Base-by-base conservation (phyloP, 2,888 invertebrate species). In the Alentia gelatinosa region DNA sequence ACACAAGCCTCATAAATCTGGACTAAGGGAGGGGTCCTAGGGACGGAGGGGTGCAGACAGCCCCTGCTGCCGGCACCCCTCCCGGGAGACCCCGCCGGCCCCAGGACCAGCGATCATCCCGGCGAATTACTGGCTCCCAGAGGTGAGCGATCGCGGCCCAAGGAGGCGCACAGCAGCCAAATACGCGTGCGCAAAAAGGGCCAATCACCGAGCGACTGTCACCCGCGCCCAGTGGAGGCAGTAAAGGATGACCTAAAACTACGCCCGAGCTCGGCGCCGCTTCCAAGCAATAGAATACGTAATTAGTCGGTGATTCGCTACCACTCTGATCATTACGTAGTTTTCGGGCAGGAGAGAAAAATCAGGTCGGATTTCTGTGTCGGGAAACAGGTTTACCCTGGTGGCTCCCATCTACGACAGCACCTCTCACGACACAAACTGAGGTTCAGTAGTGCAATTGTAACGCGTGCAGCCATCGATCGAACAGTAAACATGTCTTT, bases 101-200 rank as follows among this genome's bases (percentile, higher is more conserved):
- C 56, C 56, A 56, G 9, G 56, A 56, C 23, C 56, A 56, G 56
- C 56, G 23, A 56, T 56, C 56, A 56, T 56, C 56, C 19, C 47
- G 7, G 47, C 47, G 47, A 47, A 47, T 47, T 47, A 47, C 56
- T n/a, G 56, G n/a, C 56, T n/a, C 56, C 56, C 5, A 56, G 56
- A 56, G 56, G 56, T 56, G 56, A 56, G 56, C 56, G 56, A 56
- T 56, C 9, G 56, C 56, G 23, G 56, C 56, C 56, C 56, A 56
- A 56, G 56, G 56, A 56, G 56, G 19, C 56, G 23, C 56, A n/a
- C 56, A n/a, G 56, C 56, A 56, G 56, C 19, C 56, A 56, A 56
- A 56, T 56, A 56, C 56, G 56, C 56, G 56, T 56, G 56, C 56
- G 56, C 56, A 56, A 56, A 56, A 56, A 56, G 56, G n/a, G 56